These are phyloP conservation scores for Aphodius sticticus DNA, from an alignment of 2,888 invertebrate genomes.

Conservation along the genomic window DNA sequence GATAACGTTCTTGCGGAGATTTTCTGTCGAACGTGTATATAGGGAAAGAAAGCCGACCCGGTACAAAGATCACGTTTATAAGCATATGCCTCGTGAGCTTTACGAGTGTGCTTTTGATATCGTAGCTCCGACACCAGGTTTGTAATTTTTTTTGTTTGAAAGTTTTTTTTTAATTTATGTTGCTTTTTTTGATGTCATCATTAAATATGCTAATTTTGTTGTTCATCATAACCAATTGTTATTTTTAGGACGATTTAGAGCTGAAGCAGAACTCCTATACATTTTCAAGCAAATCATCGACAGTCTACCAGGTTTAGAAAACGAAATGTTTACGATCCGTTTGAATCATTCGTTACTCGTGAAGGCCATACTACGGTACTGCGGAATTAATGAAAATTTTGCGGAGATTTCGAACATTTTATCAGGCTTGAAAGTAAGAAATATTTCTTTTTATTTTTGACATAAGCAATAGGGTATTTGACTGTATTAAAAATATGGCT, in stretches of 20 bases:
- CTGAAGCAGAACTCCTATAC: conserved; percentile 86
- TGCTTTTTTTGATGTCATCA: no score
- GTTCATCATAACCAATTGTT: background rate
- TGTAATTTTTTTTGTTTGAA: conserved; percentile 7
- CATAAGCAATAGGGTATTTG: no score
- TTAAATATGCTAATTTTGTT: background rate
- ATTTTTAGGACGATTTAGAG: conserved; percentile 70
- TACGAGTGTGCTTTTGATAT: conserved; percentile 95
- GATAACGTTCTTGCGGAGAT: conserved; percentile 81
- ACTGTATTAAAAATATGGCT: no score
- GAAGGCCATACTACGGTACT: conserved; percentile 78
- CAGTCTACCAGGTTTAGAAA: conserved; percentile 71
- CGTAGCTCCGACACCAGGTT: conserved; percentile 77
- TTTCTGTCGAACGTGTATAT: conserved; percentile 86
- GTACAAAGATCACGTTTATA: conserved; percentile 61
- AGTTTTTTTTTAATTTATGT: no score
- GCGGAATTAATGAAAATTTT: conserved; percentile 78
- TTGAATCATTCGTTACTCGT: conserved; percentile 83
- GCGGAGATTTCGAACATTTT: conserved; percentile 62
- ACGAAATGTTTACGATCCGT: conserved; percentile 73
- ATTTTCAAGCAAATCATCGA: conserved; percentile 78
- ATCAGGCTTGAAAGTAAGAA: conserved; percentile 60
- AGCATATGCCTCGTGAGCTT: conserved; percentile 88
- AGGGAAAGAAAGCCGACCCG: conserved; percentile 71
- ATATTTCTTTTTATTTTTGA: background rate